These are phyloP conservation scores for Helobdella robusta DNA, from an alignment of 2,888 invertebrate species.

Conservation along the genomic window DNA sequence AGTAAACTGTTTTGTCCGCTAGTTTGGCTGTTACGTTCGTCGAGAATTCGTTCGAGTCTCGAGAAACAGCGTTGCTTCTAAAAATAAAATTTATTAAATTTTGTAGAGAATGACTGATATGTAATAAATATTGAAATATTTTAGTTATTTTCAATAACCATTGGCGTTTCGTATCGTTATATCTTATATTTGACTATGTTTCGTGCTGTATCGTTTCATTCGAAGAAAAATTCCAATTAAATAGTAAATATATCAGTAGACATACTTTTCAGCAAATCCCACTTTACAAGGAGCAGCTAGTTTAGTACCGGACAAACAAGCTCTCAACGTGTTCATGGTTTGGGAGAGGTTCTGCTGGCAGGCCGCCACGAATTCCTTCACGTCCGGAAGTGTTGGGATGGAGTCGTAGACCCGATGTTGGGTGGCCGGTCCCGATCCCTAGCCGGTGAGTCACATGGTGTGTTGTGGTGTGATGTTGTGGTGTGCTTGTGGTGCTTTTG, in stretches of 20 bases:
- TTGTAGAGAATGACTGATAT: not conserved
- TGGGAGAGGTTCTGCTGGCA: conserved; percentile 14
- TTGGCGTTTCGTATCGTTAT: no score
- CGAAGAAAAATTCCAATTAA: no score
- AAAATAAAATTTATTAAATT: not conserved
- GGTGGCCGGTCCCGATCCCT: not conserved
- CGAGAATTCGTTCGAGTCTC: not conserved
- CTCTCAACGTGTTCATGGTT: conserved; percentile 15
- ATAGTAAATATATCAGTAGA: no score
- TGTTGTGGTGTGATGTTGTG: no score
- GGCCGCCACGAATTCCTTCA: conserved; percentile 10
- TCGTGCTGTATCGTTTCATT: no score
- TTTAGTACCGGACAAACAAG: not conserved
- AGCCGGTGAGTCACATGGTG: no score
- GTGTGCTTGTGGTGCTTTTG: no score
- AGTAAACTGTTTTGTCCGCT: conserved; percentile 14
- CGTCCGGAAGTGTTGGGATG: not conserved
- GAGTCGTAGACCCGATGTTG: conserved; percentile 1
- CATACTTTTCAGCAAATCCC: not conserved
- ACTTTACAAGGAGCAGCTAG: not conserved
- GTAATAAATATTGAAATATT: not conserved
- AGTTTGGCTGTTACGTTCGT: not conserved
- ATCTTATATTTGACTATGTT: no score
- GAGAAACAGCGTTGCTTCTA: not conserved
- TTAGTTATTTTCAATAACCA: no score